phyloP scores from a whole-genome alignment of 1,140 invertebrate genomes.

The Phenacoccus solenopsis region DNA sequence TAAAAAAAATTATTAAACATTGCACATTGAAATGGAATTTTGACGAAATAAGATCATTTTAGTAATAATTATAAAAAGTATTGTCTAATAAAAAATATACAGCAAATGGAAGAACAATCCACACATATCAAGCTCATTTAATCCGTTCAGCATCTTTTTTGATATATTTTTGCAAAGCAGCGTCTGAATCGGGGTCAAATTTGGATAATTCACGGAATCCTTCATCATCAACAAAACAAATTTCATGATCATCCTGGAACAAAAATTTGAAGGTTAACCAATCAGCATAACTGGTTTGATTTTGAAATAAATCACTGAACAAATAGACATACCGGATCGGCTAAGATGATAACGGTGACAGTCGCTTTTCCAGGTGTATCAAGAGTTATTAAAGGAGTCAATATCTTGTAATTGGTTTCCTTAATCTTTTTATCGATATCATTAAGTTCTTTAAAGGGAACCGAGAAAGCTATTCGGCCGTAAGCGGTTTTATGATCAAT shows the following conservation, averaged over 20 bases:
- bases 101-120: too few relatives aligned
- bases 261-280: not conserved
- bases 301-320: too few relatives aligned
- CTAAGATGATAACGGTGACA: slow-evolving; percentile 88
- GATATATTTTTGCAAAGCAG: slow-evolving; percentile 66
- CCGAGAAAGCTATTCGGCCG: slow-evolving; percentile 88
- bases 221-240: slow-evolving; percentile 97
- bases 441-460: slow-evolving; percentile 60
- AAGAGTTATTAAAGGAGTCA: slow-evolving; percentile 76
- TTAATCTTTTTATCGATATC: slow-evolving; percentile 61
- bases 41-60: too few relatives aligned
- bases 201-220: slow-evolving; percentile 78
- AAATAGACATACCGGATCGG: slow-evolving; percentile 75
- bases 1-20: too few relatives aligned
- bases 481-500: slow-evolving; percentile 83
- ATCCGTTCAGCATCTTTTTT: slow-evolving; percentile 42
- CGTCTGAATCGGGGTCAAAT: slow-evolving; percentile 69
- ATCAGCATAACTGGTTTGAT: too few relatives aligned
- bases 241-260: slow-evolving; percentile 82
- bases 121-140: too few relatives aligned
- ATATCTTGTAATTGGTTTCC: slow-evolving; percentile 55
- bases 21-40: too few relatives aligned
- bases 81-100: too few relatives aligned
- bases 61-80: too few relatives aligned
- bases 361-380: slow-evolving; percentile 94